A percentile compares a stretch with the other conserved stretches of the same genome.
These are phyloP conservation scores for Lithosia quadra DNA, from an alignment of 2,888 invertebrate species.

Conservation along the genomic window DNA sequence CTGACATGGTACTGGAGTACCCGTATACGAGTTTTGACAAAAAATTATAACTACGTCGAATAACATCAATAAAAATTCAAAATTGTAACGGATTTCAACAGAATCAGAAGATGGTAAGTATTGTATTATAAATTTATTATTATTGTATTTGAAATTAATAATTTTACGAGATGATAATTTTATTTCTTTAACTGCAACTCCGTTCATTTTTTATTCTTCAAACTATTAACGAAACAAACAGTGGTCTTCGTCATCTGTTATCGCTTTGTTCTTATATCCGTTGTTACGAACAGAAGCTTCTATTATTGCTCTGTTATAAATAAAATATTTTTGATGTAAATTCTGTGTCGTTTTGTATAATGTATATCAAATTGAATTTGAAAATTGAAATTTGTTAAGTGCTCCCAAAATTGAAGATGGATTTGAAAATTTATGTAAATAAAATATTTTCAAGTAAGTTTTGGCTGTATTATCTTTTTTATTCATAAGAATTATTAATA, in stretches of 20 bases:
- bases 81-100: no score
- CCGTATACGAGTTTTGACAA: no score
- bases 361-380: not conserved
- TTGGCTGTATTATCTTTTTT: not conserved
- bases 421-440: not conserved
- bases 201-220: constrained; percentile 25
- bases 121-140: no score
- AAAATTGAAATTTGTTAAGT: constrained; percentile 13
- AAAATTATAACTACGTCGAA: no score
- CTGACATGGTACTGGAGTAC: no score
- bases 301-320: not conserved
- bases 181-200: constrained; percentile 24
- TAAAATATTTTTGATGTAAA: not conserved
- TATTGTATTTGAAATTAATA: no score
- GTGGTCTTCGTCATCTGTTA: constrained; percentile 23
- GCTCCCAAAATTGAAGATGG: constrained; percentile 1
- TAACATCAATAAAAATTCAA: no score
- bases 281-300: constrained; percentile 25
- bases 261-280: constrained; percentile 24
- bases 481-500: not conserved
- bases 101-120: no score
- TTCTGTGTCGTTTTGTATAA: not conserved
- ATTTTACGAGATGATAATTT: not conserved
- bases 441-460: not conserved
- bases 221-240: constrained; percentile 41